Evolutionary conservation across 53 echinoderm and acorn worm species (phyloP).

Genomic region (Zoroaster sp.): DNA sequence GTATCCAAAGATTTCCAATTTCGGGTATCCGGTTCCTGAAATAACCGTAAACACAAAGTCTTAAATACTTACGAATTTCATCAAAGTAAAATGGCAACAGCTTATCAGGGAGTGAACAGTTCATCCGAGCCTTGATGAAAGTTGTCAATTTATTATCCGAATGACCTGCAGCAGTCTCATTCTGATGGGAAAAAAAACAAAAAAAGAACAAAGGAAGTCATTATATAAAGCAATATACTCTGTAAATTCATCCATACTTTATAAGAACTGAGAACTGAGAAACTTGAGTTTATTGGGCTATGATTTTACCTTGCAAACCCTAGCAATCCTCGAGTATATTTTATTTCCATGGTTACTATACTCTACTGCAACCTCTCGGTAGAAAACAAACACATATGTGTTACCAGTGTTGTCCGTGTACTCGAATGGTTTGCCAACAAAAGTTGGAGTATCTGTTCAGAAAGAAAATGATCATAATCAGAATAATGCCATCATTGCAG

Average conservation of each 20-base stretch:
- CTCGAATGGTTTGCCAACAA: constrained; percentile 9
- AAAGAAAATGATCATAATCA: no score
- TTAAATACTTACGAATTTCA: constrained; percentile 23
- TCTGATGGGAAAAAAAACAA: neutral
- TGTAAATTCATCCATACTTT: neutral
- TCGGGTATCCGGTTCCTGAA: no score
- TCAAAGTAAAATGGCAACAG: constrained; percentile 18
- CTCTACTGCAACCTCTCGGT: neutral
- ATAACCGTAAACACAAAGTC: neutral
- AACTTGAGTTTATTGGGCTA: neutral
- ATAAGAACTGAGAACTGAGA: neutral
- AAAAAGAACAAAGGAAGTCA: no score
- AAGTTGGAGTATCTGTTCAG: neutral
- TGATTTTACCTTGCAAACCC: neutral
- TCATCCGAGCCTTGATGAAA: constrained; percentile 33
- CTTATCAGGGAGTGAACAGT: neutral
- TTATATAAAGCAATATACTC: neutral
- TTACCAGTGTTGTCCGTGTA: neutral
- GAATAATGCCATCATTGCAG: no score
- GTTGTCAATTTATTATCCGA: neutral
- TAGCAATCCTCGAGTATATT: neutral
- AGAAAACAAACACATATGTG: neutral
- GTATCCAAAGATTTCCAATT: no score
- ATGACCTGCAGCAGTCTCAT: constrained; percentile 1
- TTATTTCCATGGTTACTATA: neutral